Conservation (phyloP, 2,797 vertebrate genomes). For the Notolepis coatsorum region DNA sequence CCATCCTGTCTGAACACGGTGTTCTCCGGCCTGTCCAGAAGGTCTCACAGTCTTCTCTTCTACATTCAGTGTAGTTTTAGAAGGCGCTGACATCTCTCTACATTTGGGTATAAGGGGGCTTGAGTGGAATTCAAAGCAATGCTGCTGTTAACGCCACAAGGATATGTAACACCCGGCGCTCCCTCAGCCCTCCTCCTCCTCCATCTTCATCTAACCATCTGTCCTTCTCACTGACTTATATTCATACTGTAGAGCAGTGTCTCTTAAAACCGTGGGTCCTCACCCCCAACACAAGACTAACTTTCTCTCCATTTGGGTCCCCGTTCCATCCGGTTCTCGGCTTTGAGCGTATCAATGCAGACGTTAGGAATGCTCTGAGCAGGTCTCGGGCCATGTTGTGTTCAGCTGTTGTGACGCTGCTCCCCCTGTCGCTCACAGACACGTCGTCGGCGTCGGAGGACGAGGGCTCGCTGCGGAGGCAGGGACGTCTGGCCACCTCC, state of each 20-base stretch:
- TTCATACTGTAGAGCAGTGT: conserved; percentile 32
- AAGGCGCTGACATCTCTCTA: background rate
- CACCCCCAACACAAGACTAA: too few relatives aligned
- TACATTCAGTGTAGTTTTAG: background rate
- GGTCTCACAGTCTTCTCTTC: background rate
- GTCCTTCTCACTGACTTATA: conserved; percentile 42
- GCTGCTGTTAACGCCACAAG: background rate
- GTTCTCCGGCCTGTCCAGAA: background rate
- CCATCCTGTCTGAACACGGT: background rate
- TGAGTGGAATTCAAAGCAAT: too few relatives aligned
- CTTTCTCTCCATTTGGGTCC: too few relatives aligned
- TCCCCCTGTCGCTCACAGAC: conserved; percentile 86
- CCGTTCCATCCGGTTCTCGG: background rate
- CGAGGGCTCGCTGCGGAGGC: conserved; percentile 93
- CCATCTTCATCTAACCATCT: conserved; percentile 44
- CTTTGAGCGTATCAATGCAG: background rate
- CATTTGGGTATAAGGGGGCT: too few relatives aligned
- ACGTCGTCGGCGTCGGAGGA: conserved; percentile 98
- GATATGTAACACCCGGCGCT: conserved; percentile 4
- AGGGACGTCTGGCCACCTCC: conserved; percentile 88
- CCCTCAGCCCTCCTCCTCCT: conserved; percentile 1
- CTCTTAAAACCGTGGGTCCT: too few relatives aligned
- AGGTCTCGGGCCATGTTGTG: conserved; percentile 30
- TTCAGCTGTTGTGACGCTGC: conserved; percentile 53
- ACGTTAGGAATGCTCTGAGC: background rate